Base-by-base conservation (phyloP, 2,888 invertebrate species). In the Lasius platythorax region DNA sequence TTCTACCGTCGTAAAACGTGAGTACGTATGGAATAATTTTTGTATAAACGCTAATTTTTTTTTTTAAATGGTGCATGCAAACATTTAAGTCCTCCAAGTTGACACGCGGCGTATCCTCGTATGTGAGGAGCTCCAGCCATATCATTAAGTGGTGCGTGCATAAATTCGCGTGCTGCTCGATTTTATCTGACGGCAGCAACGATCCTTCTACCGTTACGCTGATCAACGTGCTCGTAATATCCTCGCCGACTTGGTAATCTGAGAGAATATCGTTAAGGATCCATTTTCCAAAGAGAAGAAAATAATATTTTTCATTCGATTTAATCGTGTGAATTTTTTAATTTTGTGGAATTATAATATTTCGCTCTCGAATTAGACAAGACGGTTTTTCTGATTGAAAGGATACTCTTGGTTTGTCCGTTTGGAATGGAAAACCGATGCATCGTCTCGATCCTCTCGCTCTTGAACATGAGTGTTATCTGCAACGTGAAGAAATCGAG, bases 391-490 rank as follows among this genome's bases (percentile, higher is more conserved):
- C 33, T 28, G 6, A 73, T 53, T 37, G 81, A 92, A 95, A 95
- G 93, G 93, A 95, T 95, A 95, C 96, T 95, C 93, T 95, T 96
- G 2, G 95, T 93, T 90, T 96, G 94, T 58, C 95, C 95, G 0
- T 95, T 95, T 3, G 96, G 95, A 81, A 97, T 95, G 4, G 96
- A 96, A 0, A 97, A 95, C 91, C 97, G 96, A 91, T 97, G 96
- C 72, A 96, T 95, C 30, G 96, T 94, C 67, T 96, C 95, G 53
- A 96, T 96, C 92, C 96, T 97, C 90, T 97, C 97, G 87, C 96
- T 96, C 92, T 97, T 97, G 91, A 96, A 95, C 95, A 97, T 96
- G 87, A 98, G 96, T 11, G 96, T 96, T 5, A 96, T 56, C 95
- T 95, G 88, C 5, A 85, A 89, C 9, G 18, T 6, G 12, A 33